Conservation (phyloP, 2,888 invertebrate species). For the Lepidocyrtoides sp. region DNA sequence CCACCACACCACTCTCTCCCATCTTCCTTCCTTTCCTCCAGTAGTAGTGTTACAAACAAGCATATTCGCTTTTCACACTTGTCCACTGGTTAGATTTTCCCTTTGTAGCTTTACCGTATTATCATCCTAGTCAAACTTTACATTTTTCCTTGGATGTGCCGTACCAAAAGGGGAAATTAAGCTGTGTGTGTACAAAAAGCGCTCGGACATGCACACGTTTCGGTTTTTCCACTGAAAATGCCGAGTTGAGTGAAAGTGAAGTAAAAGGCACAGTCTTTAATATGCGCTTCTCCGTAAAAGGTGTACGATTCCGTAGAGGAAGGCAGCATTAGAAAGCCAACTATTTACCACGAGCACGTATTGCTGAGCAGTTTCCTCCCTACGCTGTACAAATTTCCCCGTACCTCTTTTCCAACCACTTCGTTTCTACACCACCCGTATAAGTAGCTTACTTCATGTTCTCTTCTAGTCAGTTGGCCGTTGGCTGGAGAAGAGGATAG, state of each 20-base stretch:
- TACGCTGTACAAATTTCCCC: constrained; percentile 27
- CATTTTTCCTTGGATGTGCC: neutral
- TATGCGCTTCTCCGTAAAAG: neutral
- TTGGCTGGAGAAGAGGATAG: constrained; percentile 59
- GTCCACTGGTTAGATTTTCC: constrained; percentile 32
- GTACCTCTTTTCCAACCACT: neutral
- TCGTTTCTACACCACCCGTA: neutral
- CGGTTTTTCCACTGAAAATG: neutral
- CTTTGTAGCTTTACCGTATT: neutral
- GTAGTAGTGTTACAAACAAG: neutral
- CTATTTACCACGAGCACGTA: neutral
- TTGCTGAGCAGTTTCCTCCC: constrained; percentile 14
- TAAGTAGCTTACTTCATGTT: constrained; percentile 14
- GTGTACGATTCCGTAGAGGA: neutral
- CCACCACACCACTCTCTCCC: neutral
- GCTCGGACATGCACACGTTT: neutral
- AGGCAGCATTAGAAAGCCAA: constrained; percentile 3
- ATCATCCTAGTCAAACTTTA: constrained; percentile 5
- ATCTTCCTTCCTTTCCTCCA: neutral
- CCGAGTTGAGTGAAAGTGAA: neutral
- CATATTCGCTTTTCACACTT: neutral
- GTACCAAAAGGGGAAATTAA: neutral
- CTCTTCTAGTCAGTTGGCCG: constrained; percentile 55
- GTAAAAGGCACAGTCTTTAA: neutral
- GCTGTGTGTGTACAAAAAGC: neutral